Evolutionary conservation across 1,140 invertebrate species (phyloP), one percentile per base, ranked within the genome.

Genomic region (Tachypleus tridentatus): DNA sequence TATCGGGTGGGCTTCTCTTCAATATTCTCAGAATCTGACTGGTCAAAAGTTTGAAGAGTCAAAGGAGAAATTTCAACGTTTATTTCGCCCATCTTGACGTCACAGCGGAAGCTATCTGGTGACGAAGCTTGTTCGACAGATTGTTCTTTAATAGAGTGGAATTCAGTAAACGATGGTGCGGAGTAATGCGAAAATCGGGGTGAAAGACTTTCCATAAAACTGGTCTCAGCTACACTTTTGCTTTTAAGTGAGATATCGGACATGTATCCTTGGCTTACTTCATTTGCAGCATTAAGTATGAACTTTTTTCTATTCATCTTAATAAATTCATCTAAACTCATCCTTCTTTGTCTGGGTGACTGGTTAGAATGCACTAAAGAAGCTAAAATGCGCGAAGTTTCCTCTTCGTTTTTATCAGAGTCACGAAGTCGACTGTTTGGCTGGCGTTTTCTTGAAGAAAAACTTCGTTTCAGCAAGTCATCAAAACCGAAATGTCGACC

Each of bases 401-500:
- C 68, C 10, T 65, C 68, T 49, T 5, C 53, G 8, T 52, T 10
- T 54, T n/a, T n/a, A 47, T 52, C 47, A n/a, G 48, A n/a, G 57
- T 11, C 60, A 60, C 9, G 47, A n/a, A 51, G 29, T 54, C 59
- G 9, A 8, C 67, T 57, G 60, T 49, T 61, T 69, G 73, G 29
- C 29, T 29, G 29, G 29, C 29, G 67, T 67, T 69, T 70, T 72
- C 74, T 73, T 82, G 81, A 75, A 83, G 84, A 67, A 53, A 59
- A 58, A 5, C 62, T 64, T 51, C 65, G 64, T 80, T 85, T 84
- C 80, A 87, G 82, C 75, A 88, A 82, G 82, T 88, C 86, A 80
- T 88, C 87, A 79, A 88, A 83, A 80, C 85, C 87, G 82, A 87
- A 87, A 70, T 86, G 87, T 79, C 86, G 80, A 70, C 82, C 54